A percentile compares a stretch with the other conserved stretches of the same genome.
These are phyloP conservation scores for Falcunculus frontatus DNA, from an alignment of 2,113 vertebrate species.

Conservation along the genomic window DNA sequence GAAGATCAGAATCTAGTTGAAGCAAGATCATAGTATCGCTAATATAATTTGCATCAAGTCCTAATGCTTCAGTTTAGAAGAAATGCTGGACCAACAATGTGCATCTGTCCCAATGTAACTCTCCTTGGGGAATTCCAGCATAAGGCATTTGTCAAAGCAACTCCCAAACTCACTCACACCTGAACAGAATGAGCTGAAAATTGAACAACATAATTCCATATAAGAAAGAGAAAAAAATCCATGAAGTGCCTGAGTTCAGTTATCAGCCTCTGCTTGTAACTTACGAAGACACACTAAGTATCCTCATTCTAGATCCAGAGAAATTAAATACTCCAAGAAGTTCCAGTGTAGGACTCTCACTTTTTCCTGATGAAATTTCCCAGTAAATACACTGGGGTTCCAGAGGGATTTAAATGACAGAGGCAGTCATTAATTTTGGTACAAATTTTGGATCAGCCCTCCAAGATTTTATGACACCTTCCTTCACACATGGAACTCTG, in stretches of 20 bases:
- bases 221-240: background rate
- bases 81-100: background rate
- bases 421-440: constrained; percentile 29
- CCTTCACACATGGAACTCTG: constrained; percentile 43
- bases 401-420: background rate
- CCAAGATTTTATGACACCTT: constrained; percentile 58
- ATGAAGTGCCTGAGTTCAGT: background rate
- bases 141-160: background rate
- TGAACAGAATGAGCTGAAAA: background rate
- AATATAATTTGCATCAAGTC: background rate
- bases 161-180: background rate
- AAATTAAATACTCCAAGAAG: background rate
- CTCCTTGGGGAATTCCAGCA: background rate
- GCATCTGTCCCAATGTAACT: background rate
- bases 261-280: background rate
- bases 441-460: background rate
- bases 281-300: background rate
- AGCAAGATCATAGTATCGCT: background rate
- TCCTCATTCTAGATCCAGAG: background rate
- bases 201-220: background rate
- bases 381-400: background rate
- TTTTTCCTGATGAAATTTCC: background rate
- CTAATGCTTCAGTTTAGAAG: background rate
- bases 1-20: background rate
- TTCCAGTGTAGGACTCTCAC: fast-evolving